Conservation (phyloP, 2,113 vertebrate genomes). For the Cheirogaleus medius region DNA sequence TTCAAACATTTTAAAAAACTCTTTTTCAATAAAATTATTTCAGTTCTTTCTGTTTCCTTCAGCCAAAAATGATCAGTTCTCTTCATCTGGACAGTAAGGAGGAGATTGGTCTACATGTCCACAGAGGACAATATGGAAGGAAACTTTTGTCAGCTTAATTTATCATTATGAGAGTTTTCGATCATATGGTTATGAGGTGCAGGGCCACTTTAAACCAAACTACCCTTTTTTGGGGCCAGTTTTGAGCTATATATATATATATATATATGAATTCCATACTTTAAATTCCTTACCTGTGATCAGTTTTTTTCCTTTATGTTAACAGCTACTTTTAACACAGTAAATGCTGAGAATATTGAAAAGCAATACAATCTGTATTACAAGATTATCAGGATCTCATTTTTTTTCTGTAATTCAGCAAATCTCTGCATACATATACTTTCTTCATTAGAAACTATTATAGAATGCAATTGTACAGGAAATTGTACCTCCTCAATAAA, state of each 20-base stretch:
- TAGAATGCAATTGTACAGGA: neutral
- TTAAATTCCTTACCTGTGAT: constrained; percentile 35
- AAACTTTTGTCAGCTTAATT: constrained; percentile 80
- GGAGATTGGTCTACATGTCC: constrained; percentile 83
- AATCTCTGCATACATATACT: neutral
- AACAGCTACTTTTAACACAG: neutral
- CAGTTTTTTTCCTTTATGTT: neutral
- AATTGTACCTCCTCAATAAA: neutral
- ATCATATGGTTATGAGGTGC: constrained; percentile 64
- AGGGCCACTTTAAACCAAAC: constrained; percentile 77
- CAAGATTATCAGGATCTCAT: neutral
- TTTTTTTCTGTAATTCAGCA: neutral
- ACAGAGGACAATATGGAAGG: constrained; percentile 77
- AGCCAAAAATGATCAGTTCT: neutral
- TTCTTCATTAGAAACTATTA: neutral
- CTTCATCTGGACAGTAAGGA: neutral
- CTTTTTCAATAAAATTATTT: constrained; percentile 76
- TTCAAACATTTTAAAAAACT: neutral
- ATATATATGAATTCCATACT: constrained; percentile 52
- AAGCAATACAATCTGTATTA: neutral
- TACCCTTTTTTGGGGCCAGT: constrained; percentile 61
- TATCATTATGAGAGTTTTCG: constrained; percentile 80
- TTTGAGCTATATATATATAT: constrained; percentile 10
- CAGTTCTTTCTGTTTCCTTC: constrained; percentile 71
- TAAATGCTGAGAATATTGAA: neutral